Conservation (phyloP, 1,140 invertebrate genomes). For the Calephelis nemesis region DNA sequence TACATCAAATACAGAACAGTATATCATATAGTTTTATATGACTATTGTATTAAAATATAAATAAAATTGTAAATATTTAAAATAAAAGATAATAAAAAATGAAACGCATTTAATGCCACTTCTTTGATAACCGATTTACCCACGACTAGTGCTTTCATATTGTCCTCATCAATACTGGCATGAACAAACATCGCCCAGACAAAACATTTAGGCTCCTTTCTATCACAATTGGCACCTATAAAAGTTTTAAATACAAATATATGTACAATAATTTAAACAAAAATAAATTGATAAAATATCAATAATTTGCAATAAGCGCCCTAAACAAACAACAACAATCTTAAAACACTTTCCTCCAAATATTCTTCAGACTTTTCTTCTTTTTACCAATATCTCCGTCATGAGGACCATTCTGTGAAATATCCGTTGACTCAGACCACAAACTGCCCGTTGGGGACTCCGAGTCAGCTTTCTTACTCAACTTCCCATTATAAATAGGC, state of each 20-base stretch:
- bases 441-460: slow-evolving; percentile 70
- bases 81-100: slow-evolving; percentile 38
- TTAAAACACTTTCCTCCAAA: slow-evolving; percentile 84
- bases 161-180: slow-evolving; percentile 49
- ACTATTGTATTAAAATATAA: neutral
- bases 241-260: slow-evolving; percentile 50
- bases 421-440: slow-evolving; percentile 76
- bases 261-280: slow-evolving; percentile 70
- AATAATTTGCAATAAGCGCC: slow-evolving; percentile 48
- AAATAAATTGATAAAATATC: slow-evolving; percentile 29
- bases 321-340: slow-evolving; percentile 40
- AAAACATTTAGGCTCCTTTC: slow-evolving; percentile 67
- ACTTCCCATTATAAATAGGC: slow-evolving; percentile 63
- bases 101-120: slow-evolving; percentile 73
- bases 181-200: slow-evolving; percentile 31
- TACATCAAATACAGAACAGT: no score
- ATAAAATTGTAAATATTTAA: slow-evolving; percentile 16
- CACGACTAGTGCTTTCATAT: slow-evolving; percentile 55
- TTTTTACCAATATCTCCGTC: slow-evolving; percentile 60
- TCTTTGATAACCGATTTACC: slow-evolving; percentile 60
- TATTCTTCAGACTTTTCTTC: slow-evolving; percentile 82
- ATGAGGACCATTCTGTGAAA: slow-evolving; percentile 69
- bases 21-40: no score
- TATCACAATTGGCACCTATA: slow-evolving; percentile 77
- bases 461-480: slow-evolving; percentile 62